Base-by-base conservation (phyloP, 2,888 invertebrate genomes). In the Formica aserva region DNA sequence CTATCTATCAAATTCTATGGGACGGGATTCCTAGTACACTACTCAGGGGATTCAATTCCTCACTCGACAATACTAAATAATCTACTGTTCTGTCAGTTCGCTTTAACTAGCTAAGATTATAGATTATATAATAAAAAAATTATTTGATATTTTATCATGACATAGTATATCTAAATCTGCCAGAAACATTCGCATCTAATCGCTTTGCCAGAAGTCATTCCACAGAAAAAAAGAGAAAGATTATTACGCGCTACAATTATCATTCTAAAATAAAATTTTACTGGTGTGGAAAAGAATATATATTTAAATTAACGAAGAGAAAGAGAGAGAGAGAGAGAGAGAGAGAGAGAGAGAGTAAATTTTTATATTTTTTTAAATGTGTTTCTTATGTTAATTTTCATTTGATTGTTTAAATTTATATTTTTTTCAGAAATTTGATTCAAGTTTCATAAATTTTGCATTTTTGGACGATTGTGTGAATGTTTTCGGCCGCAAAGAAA, bases 71-170 rank as follows among this genome's bases (percentile, higher is more conserved):
- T 63, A 83, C 71, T 85, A 82, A 74, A 63, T 86, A 62, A 41
- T 85, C 87, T 87, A 87, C 87, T 71, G 52, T 57, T 83, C 32
- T 62, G 52, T 82, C 55, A 60, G 67, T n/a, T 85, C 41, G 38
- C 13, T 57, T 75, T 45, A 67, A 35, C 62, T 81, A 82, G 55
- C 86, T 83, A 86, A 45, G 57, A 66, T 67, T 62, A 57, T 71
- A 82, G 75, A 38, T 48, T 66, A n/a, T 62, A 55, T 75, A 60
- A 80, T 71, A 55, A 80, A 84, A 48, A 78, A 55, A 77, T 74
- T 35, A 83, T 80, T 84, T 41, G 32, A 22, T 83, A 60, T 65
- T 82, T 65, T 84, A 71, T 22, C 83, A 66, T 48, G 69, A 74
- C 60, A 65, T 3, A 63, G 41, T 71, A 76, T 67, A 86, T 81